phyloP scores from a whole-genome alignment of 2,797 vertebrate species.

The Sarcophilus harrisii region DNA sequence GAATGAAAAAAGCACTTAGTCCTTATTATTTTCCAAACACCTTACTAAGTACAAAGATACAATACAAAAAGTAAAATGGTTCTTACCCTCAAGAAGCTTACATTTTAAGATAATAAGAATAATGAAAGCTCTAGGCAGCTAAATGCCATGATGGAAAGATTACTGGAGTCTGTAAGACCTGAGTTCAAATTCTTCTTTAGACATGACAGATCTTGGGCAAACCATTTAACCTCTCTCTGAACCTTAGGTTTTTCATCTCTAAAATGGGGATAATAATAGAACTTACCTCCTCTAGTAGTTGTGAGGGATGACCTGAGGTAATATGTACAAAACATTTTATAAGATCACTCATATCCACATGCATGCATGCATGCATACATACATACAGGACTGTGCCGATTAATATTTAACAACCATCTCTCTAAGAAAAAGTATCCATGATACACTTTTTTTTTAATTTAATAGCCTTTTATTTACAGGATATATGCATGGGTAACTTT shows the following conservation, averaged over 20 bases:
- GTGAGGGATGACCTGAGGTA: slow-evolving; percentile 4
- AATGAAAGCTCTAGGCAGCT: not conserved
- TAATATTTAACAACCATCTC: not conserved
- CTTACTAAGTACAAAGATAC: not conserved
- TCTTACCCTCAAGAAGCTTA: not conserved
- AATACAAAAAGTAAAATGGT: not conserved
- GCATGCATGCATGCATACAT: not conserved
- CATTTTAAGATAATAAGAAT: not conserved
- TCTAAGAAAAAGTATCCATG: not conserved
- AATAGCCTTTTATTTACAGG: no score
- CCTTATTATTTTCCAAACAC: not conserved
- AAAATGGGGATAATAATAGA: not conserved
- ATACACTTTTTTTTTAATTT: not conserved
- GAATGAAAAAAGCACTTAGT: not conserved
- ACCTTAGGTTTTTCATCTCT: not conserved
- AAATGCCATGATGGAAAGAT: not conserved
- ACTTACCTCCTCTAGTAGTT: not conserved
- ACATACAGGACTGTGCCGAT: not conserved
- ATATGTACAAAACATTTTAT: not conserved
- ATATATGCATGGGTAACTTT: no score
- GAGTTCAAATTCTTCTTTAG: not conserved
- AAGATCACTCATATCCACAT: not conserved
- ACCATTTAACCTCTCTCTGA: not conserved
- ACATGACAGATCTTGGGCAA: not conserved
- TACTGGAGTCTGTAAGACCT: not conserved